A percentile compares a stretch with the other conserved stretches of the same genome.
Conservation (phyloP, 2,888 invertebrate genomes). For the Dasysyrphus tricinctus region DNA sequence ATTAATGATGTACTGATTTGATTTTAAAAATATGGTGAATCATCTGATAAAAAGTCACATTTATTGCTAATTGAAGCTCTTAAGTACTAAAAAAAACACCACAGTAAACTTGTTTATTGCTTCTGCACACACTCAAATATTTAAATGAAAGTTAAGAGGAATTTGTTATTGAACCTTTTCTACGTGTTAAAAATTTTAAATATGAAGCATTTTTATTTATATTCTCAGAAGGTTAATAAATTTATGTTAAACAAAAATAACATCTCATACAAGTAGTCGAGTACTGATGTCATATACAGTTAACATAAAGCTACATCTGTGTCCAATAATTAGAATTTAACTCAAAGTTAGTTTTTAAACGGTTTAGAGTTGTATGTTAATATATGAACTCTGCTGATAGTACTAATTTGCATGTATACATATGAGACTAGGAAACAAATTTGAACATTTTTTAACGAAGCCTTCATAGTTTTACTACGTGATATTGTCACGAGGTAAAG, state of each 20-base stretch:
- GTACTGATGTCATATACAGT: not conserved
- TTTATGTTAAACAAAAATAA: not conserved
- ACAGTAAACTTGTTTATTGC: not conserved
- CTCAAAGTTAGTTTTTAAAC: too few relatives aligned
- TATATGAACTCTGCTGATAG: not conserved
- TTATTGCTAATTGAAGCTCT: not conserved
- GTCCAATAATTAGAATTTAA: not conserved
- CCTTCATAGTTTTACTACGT: not conserved
- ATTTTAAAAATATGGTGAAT: not conserved
- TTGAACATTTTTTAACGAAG: not conserved
- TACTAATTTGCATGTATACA: not conserved
- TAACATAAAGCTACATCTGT: not conserved
- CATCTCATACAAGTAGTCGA: not conserved
- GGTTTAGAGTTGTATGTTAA: not conserved
- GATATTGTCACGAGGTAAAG: not conserved
- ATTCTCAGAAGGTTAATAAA: too few relatives aligned
- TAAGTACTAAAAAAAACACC: not conserved
- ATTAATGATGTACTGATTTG: not conserved
- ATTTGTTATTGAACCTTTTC: not conserved
- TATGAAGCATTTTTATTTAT: too few relatives aligned
- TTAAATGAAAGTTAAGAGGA: too few relatives aligned
- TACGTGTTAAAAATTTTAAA: not conserved
- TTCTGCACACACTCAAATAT: not conserved
- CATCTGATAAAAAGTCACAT: conserved; percentile 2
- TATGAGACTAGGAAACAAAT: not conserved